Base-by-base conservation (phyloP, 2,797 vertebrate species). In the Fistularia tabacaria region DNA sequence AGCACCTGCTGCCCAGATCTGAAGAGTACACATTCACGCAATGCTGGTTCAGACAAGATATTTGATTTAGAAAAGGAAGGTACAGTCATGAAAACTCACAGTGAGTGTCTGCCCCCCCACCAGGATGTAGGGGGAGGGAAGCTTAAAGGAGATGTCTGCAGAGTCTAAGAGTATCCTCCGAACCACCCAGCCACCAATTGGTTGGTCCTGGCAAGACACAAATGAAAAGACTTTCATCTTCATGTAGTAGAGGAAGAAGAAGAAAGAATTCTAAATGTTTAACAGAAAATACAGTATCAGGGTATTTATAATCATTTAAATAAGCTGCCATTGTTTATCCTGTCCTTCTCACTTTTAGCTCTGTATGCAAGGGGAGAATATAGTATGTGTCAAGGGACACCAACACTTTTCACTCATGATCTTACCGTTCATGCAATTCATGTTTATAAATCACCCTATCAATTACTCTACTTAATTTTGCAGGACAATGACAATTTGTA, bases 1-100 rank as follows among this genome's bases (percentile, higher is more conserved):
- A 36, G 88, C 79, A 9, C 76, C 87, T 46, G 87, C 86, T 9
- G 91, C 87, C 94, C 93, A 95, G 67, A 95, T 88, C 94, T 95
- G 77, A 69, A 8, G 55, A 7, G 51, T 1, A 38, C 36, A 54
- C 9, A 50, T 11, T 57, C 39, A 57, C 3, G 40, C 10, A 40
- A 25, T 9, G 7, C 9, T 1, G 6, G 1, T 45, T 8, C 4
- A 40, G 38, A 51, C 8, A 25, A 9, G 8, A 7, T 38, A 4
- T 38, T 0, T 8, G 12, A 43, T n/a, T 37, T 48, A 11, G 36
- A 11, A 36, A 12, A 49, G 10, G 25, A 25, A 25, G 25, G 5
- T 25, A 25, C 25, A 5, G 25, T 25, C 25, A 2, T 25, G 25
- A 25, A 38, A 46, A 88, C 91, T 86, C 79, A 95, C 94, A 13